Evolutionary conservation across 2,888 invertebrate species (phyloP).

Genomic region (Nomada flava): DNA sequence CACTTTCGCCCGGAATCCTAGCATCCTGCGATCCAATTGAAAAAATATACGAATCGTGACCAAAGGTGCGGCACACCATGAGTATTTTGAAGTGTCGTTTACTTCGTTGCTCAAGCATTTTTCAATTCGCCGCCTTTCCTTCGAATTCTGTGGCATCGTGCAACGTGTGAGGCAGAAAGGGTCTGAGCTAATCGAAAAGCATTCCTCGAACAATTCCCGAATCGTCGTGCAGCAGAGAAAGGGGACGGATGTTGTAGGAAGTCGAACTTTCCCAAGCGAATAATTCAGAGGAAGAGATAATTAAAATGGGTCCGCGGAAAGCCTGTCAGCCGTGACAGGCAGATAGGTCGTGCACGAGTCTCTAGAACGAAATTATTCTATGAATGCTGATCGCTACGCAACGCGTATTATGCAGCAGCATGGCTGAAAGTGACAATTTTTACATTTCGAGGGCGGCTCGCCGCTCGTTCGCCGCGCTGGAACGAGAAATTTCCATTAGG

Average conservation of each 20-base stretch:
- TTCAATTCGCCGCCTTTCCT: not conserved
- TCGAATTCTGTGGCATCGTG: not conserved
- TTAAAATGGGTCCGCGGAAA: conserved; percentile 77
- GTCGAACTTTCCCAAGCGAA: conserved; percentile 68
- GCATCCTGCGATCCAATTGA: too few relatives aligned
- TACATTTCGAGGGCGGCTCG: conserved; percentile 66
- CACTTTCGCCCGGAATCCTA: too few relatives aligned
- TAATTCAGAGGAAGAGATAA: conserved; percentile 77
- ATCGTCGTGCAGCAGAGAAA: conserved; percentile 1
- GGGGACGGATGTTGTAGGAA: conserved; percentile 40
- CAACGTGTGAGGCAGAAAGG: not conserved
- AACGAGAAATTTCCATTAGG: conserved; percentile 81
- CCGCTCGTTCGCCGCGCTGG: conserved; percentile 61
- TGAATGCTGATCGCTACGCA: conserved; percentile 79
- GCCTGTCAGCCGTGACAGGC: conserved; percentile 76
- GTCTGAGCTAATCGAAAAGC: conserved; percentile 31
- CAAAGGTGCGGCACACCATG: too few relatives aligned
- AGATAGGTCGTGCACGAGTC: conserved; percentile 74
- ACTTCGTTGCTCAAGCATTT: not conserved
- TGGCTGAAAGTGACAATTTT: conserved; percentile 79
- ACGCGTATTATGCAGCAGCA: conserved; percentile 77
- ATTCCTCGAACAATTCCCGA: conserved; percentile 23
- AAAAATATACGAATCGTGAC: too few relatives aligned
- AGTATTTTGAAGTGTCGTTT: not conserved
- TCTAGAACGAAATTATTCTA: conserved; percentile 80